A percentile compares a stretch with the other conserved stretches of the same genome.
phyloP scores from a whole-genome alignment of 1,140 invertebrate species.

The Monochamus saltuarius region DNA sequence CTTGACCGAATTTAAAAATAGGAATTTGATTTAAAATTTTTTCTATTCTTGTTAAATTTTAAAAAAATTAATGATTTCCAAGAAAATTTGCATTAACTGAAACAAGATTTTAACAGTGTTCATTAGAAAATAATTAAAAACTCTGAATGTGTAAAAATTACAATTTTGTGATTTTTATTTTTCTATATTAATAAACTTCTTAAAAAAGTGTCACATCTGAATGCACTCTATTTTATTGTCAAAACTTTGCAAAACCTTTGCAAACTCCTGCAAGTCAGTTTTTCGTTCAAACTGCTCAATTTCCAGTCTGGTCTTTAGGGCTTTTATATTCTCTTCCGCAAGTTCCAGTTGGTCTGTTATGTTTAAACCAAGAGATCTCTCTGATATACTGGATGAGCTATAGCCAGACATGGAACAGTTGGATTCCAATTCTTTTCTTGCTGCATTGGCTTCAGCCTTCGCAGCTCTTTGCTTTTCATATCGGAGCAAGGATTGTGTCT shows the following conservation, averaged over 20 bases:
- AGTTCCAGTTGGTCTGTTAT: slow-evolving; percentile 42
- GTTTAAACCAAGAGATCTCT: slow-evolving; percentile 10
- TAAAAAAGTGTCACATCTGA: no score
- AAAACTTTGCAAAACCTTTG: slow-evolving; percentile 32
- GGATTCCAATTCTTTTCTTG: slow-evolving; percentile 36
- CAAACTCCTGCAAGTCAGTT: slow-evolving; percentile 46
- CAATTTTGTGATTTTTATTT: no score
- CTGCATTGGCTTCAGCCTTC: slow-evolving; percentile 41
- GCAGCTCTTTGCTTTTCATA: slow-evolving; percentile 41
- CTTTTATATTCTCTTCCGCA: slow-evolving; percentile 47
- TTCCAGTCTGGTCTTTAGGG: slow-evolving; percentile 42
- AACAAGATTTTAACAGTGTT: no score
- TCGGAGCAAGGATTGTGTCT: slow-evolving; percentile 34
- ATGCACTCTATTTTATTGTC: neutral
- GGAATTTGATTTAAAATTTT: no score
- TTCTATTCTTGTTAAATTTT: no score
- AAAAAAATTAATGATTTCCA: no score
- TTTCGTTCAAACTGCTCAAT: slow-evolving; percentile 43
- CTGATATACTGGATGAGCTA: slow-evolving; percentile 9
- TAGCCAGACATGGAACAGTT: slow-evolving; percentile 2
- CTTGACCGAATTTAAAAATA: no score
- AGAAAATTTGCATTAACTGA: no score
- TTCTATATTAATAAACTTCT: no score
- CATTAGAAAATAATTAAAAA: no score
- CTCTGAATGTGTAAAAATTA: no score